These are phyloP conservation scores for Hypselothyrea guttata DNA, from an alignment of 2,888 invertebrate species.

Conservation along the genomic window DNA sequence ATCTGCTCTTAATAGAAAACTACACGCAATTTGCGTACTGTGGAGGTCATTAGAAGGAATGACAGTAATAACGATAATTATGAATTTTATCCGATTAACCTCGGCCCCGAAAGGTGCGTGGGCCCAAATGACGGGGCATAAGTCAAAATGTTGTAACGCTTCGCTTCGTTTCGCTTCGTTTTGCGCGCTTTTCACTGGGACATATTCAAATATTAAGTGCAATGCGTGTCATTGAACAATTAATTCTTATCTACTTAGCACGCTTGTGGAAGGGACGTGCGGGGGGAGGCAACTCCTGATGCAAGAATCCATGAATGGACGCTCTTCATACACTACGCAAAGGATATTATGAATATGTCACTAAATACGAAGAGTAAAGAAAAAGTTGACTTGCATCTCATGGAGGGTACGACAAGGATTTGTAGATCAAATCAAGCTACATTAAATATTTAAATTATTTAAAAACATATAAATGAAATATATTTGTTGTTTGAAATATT, in stretches of 20 bases:
- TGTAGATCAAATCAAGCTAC: too few species aligned
- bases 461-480: too few species aligned
- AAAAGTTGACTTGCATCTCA: too few species aligned
- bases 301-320: constrained; percentile 59
- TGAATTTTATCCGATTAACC: constrained; percentile 82
- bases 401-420: too few species aligned
- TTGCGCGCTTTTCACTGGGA: background rate
- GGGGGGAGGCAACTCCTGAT: constrained; percentile 43
- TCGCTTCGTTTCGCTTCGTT: constrained; percentile 5
- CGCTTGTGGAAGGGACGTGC: background rate
- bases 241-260: constrained; percentile 79
- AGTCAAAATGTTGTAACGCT: constrained; percentile 50
- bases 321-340: constrained; percentile 10
- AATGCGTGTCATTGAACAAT: constrained; percentile 80
- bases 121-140: constrained; percentile 49
- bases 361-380: background rate
- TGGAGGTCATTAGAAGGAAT: constrained; percentile 74
- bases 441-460: too few species aligned
- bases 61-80: constrained; percentile 82
- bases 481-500: too few species aligned
- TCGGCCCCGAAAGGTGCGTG: constrained; percentile 37
- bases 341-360: constrained; percentile 14
- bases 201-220: constrained; percentile 70
- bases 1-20: constrained; percentile 80
- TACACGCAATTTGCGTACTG: constrained; percentile 73